Conservation (phyloP, 1,140 invertebrate genomes). For the Zaprionus lachaisei region DNA sequence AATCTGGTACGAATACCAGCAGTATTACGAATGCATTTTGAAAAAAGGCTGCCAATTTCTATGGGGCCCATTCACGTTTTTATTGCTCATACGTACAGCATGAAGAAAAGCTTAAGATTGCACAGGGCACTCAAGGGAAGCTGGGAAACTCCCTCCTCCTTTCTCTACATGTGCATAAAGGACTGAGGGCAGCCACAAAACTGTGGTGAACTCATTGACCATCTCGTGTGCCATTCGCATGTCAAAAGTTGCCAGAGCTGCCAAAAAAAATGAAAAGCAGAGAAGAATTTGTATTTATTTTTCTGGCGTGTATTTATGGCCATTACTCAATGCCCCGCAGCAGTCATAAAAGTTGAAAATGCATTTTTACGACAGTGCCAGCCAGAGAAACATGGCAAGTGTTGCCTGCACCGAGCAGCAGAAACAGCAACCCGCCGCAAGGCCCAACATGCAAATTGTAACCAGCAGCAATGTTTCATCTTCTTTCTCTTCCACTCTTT, state of each 20-base stretch:
- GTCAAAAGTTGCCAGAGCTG: conserved; percentile 5
- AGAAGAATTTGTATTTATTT: conserved; percentile 10
- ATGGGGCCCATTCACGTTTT: background rate
- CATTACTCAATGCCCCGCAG: conserved; percentile 52
- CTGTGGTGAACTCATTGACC: background rate
- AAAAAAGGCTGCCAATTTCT: conserved; percentile 1
- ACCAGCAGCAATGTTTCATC: conserved; percentile 31
- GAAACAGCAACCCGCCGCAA: conserved; percentile 24
- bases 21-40: background rate
- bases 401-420: background rate
- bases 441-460: conserved; percentile 39
- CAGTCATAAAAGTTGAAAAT: conserved; percentile 63
- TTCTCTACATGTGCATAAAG: background rate
- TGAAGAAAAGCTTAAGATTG: background rate
- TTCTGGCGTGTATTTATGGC: conserved; percentile 47
- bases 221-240: conserved; percentile 1
- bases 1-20: background rate
- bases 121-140: background rate
- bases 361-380: conserved; percentile 52
- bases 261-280: conserved; percentile 7
- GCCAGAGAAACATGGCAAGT: conserved; percentile 36
- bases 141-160: background rate
- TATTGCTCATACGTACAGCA: background rate
- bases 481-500: conserved; percentile 10
- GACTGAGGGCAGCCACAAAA: conserved; percentile 1